phyloP scores from a whole-genome alignment of 2,797 vertebrate species.

The Scolopax rusticola region DNA sequence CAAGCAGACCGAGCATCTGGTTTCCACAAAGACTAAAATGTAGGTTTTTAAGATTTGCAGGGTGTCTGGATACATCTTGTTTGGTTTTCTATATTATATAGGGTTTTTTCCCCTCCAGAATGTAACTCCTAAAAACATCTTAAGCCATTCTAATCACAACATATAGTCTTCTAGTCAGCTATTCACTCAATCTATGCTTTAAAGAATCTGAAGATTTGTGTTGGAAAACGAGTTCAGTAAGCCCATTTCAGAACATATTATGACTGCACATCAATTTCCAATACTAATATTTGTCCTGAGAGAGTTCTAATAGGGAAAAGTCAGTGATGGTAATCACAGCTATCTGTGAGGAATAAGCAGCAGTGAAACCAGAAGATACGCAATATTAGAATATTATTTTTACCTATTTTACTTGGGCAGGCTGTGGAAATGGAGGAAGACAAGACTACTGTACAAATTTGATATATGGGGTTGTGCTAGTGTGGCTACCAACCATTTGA shows the following conservation, averaged over 20 bases:
- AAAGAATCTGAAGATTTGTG: neutral
- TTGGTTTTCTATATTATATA: neutral
- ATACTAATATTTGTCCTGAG: neutral
- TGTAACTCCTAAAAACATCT: neutral
- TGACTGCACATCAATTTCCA: neutral
- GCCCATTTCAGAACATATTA: neutral
- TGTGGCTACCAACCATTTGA: neutral
- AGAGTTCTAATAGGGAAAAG: neutral
- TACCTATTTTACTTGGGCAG: neutral
- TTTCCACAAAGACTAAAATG: neutral
- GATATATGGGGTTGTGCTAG: neutral
- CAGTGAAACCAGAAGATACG: neutral
- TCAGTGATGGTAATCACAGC: neutral
- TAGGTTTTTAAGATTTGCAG: neutral
- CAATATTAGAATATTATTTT: neutral
- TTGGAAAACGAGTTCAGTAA: neutral
- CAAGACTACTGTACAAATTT: neutral
- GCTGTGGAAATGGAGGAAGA: neutral
- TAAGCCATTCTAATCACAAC: neutral
- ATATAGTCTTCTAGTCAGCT: neutral
- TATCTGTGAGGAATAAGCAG: neutral
- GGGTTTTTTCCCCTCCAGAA: neutral
- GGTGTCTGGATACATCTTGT: neutral
- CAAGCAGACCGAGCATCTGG: neutral
- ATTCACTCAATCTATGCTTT: neutral